A percentile compares a stretch with the other conserved stretches of the same genome.
Evolutionary conservation across 1,140 invertebrate species (phyloP).

Genomic region (Scaptodrosophila lebanonensis): DNA sequence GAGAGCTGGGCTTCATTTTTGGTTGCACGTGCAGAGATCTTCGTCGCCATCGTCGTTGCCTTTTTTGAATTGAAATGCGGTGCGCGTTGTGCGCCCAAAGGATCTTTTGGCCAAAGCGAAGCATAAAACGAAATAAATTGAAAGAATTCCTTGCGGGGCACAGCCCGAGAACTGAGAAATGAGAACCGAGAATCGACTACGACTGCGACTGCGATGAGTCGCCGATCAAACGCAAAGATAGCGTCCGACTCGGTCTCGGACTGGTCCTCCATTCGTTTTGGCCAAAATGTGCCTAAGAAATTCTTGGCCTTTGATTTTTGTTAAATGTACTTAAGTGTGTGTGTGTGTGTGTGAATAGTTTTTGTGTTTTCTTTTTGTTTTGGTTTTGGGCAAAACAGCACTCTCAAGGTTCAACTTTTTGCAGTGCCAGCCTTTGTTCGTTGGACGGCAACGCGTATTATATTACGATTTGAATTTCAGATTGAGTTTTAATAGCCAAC

Average conservation of each 20-base stretch:
- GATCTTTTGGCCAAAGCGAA: conserved; percentile 38
- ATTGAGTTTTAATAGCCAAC: conserved; percentile 76
- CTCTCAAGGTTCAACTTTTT: conserved; percentile 40
- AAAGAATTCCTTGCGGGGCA: conserved; percentile 68
- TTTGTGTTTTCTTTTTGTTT: conserved; percentile 11
- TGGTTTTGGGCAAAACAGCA: conserved; percentile 16
- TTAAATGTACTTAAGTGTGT: conserved; percentile 2
- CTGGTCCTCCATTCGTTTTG: conserved; percentile 29
- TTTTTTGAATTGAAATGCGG: conserved; percentile 55
- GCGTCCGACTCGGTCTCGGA: conserved; percentile 21
- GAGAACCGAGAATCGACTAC: conserved; percentile 60
- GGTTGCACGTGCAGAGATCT: conserved; percentile 57
- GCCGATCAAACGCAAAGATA: conserved; percentile 64
- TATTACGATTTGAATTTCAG: conserved; percentile 76
- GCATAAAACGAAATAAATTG: conserved; percentile 58
- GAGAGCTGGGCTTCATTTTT: conserved; percentile 18
- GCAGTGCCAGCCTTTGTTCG: conserved; percentile 54
- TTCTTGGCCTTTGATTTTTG: conserved; percentile 49
- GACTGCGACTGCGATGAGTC: conserved; percentile 25
- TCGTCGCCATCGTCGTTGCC: too few relatives aligned
- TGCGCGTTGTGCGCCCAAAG: conserved; percentile 63
- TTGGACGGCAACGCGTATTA: conserved; percentile 30
- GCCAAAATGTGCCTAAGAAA: conserved; percentile 54
- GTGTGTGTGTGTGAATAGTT: conserved; percentile 48
- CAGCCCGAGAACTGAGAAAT: conserved; percentile 12